Evolutionary conservation across 2,797 vertebrate genomes (phyloP).

Genomic region (Rhincodon typus): DNA sequence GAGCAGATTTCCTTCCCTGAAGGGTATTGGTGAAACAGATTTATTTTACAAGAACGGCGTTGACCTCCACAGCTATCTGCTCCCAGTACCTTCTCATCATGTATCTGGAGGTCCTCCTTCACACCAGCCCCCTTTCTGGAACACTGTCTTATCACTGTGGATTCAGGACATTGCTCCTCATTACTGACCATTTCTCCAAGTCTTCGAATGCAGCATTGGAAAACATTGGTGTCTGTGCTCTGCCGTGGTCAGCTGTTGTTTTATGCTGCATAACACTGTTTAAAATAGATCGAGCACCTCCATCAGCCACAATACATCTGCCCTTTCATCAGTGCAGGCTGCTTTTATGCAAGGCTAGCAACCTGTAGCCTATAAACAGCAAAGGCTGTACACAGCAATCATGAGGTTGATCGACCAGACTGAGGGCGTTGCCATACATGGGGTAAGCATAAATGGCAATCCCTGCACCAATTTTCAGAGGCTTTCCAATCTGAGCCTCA

Average conservation of each 20-base stretch:
- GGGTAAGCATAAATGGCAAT: background rate
- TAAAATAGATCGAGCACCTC: background rate
- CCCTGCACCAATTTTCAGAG: background rate
- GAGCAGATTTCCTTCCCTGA: too few relatives aligned
- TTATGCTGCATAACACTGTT: background rate
- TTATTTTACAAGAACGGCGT: too few relatives aligned
- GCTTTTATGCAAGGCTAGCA: background rate
- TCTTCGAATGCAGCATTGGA: background rate
- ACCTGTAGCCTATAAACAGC: background rate
- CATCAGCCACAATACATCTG: background rate
- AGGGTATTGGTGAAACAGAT: too few relatives aligned
- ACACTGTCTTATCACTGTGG: background rate
- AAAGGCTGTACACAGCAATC: background rate
- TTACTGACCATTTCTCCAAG: background rate
- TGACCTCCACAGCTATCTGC: background rate
- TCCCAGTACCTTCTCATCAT: background rate
- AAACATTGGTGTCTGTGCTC: background rate
- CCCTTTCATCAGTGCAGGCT: background rate
- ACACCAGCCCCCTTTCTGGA: background rate
- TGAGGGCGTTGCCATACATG: too few relatives aligned
- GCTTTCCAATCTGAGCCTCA: background rate
- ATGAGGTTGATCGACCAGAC: background rate
- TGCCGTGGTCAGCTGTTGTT: background rate
- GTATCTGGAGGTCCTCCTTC: background rate
- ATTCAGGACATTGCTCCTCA: background rate